These are phyloP conservation scores for Seriola quinqueradiata DNA, from an alignment of 2,113 vertebrate species.

Conservation along the genomic window DNA sequence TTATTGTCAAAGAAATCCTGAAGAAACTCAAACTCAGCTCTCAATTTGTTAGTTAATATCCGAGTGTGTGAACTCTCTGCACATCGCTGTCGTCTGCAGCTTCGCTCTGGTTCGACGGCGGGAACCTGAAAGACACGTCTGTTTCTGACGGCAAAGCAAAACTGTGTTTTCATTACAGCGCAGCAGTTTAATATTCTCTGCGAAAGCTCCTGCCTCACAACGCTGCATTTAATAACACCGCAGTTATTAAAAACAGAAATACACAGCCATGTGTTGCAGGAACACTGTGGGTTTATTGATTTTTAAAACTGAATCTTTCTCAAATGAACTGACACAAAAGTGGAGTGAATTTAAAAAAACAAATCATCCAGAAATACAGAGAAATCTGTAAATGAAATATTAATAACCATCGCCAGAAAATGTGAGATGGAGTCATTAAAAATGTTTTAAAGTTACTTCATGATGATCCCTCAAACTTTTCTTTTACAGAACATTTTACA, in stretches of 20 bases:
- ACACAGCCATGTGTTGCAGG: neutral
- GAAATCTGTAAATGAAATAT: too few relatives aligned
- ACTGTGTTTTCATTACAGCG: neutral
- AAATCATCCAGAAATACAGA: too few relatives aligned
- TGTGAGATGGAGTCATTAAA: too few relatives aligned
- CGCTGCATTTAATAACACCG: slow-evolving; percentile 6
- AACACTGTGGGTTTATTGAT: neutral
- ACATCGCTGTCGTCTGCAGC: neutral
- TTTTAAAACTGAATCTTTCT: neutral
- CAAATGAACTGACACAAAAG: too few relatives aligned
- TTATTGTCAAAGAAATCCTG: neutral
- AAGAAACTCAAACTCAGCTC: neutral
- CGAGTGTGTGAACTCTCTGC: too few relatives aligned
- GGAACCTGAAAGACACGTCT: neutral
- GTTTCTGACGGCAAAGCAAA: slow-evolving; percentile 12
- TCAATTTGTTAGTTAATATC: neutral
- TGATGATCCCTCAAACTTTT: too few relatives aligned
- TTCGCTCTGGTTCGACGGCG: neutral
- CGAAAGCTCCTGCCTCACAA: neutral
- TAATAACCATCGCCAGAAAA: too few relatives aligned
- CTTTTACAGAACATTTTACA: too few relatives aligned
- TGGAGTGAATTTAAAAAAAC: too few relatives aligned
- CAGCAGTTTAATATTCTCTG: slow-evolving; percentile 1
- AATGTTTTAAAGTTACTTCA: too few relatives aligned
- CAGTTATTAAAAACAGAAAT: neutral